These are phyloP conservation scores for Coelopa pilipes DNA, from an alignment of 2,888 invertebrate genomes.

Conservation along the genomic window DNA sequence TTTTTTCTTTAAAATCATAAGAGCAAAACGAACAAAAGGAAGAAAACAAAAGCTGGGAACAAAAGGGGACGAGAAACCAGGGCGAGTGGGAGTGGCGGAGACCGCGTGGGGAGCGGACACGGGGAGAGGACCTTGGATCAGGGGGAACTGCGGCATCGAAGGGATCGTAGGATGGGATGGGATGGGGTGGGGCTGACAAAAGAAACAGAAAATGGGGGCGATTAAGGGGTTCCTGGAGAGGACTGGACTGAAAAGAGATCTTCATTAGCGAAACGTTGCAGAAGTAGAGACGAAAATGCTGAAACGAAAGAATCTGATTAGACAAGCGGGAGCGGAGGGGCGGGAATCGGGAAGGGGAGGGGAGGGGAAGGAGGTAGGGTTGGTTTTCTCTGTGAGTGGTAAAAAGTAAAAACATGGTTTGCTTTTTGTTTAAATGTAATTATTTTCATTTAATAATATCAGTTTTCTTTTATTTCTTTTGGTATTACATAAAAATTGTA, in stretches of 20 bases:
- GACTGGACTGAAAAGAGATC: no score
- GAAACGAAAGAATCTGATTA: background rate
- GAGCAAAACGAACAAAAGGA: background rate
- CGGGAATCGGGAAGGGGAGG: background rate
- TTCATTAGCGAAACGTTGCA: background rate
- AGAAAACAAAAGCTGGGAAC: constrained; percentile 3
- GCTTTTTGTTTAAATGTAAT: background rate
- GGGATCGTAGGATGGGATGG: no score
- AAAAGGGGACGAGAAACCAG: background rate
- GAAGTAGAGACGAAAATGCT: background rate
- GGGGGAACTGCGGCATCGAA: no score
- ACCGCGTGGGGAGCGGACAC: background rate
- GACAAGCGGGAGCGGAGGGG: background rate
- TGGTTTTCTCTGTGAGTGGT: no score
- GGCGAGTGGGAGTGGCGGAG: background rate
- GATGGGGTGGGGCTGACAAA: no score
- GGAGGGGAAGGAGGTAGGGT: no score
- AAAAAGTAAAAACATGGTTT: constrained; percentile 13
- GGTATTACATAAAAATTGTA: no score
- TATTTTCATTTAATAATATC: no score
- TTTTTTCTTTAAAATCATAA: background rate
- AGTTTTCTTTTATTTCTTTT: no score
- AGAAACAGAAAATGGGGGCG: no score
- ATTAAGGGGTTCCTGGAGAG: no score
- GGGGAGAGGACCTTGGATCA: no score